phyloP scores from a whole-genome alignment of 23 tunicate genomes.

The Corella eumyota region DNA sequence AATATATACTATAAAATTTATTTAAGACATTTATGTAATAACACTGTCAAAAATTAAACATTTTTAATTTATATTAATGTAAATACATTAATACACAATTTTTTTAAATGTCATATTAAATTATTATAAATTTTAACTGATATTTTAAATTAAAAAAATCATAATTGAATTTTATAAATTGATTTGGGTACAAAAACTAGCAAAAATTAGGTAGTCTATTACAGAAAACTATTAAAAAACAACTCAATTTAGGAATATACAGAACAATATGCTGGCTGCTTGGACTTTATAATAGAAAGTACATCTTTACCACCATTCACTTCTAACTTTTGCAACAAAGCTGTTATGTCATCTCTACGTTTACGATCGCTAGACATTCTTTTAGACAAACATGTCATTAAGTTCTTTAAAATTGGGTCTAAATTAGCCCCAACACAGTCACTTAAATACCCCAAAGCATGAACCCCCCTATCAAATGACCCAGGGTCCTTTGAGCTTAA shows the following conservation, averaged over 20 bases:
- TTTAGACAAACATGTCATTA: constrained; percentile 47
- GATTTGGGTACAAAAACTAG: not conserved
- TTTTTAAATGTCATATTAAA: no score
- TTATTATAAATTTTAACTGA: no score
- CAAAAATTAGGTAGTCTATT: not conserved
- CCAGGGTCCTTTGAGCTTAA: constrained; percentile 37
- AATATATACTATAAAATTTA: no score
- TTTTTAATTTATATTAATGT: no score
- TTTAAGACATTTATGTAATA: no score
- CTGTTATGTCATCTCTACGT: constrained; percentile 30
- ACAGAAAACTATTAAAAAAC: not conserved
- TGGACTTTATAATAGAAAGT: constrained; percentile 34
- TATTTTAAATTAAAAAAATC: no score
- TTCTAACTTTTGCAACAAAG: constrained; percentile 51
- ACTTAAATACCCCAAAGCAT: constrained; percentile 30
- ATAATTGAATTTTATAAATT: no score
- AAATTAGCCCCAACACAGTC: constrained; percentile 46
- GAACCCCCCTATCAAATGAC: constrained; percentile 27
- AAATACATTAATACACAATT: no score
- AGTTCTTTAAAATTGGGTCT: constrained; percentile 21
- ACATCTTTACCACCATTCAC: constrained; percentile 43
- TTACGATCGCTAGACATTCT: constrained; percentile 46
- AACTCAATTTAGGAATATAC: constrained; percentile 11
- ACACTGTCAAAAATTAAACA: no score
- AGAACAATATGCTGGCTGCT: constrained; percentile 45